Evolutionary conservation across 2,888 invertebrate genomes (phyloP).

Genomic region (Ceriagrion tenellum): DNA sequence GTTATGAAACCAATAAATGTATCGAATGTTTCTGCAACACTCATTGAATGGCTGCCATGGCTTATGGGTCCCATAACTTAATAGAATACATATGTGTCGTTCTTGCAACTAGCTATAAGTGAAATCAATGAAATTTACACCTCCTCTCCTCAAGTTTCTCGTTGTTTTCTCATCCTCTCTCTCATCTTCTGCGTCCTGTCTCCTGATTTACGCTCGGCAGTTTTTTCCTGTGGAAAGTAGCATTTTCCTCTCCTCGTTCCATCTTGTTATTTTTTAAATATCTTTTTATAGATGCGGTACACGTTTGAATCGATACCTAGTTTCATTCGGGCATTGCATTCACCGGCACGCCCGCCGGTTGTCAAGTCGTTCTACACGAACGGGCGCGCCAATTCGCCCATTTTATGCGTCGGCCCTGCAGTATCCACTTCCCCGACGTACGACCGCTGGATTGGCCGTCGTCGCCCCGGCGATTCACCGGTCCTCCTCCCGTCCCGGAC

Average conservation of each 20-base stretch:
- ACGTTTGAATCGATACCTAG: neutral
- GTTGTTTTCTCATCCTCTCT: neutral
- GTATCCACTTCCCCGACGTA: neutral
- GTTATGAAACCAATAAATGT: too few species aligned
- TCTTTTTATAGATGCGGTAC: neutral
- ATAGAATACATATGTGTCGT: too few species aligned
- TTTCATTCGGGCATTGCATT: neutral
- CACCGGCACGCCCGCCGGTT: neutral
- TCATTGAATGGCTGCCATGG: too few species aligned
- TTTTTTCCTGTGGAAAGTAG: too few species aligned
- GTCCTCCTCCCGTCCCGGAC: neutral
- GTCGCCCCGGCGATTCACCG: neutral
- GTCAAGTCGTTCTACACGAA: neutral
- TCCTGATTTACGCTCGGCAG: too few species aligned
- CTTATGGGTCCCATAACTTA: too few species aligned
- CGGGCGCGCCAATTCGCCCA: neutral
- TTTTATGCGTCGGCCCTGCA: neutral
- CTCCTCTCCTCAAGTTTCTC: neutral
- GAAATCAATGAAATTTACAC: too few species aligned
- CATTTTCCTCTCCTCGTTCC: too few species aligned
- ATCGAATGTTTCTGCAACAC: too few species aligned
- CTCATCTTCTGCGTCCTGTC: neutral
- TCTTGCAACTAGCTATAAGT: too few species aligned
- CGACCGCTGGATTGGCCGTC: neutral
- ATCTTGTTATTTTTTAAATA: neutral